A percentile compares a stretch with the other conserved stretches of the same genome.
These are phyloP conservation scores for Anhinga anhinga DNA, from an alignment of 2,113 vertebrate genomes.

Conservation along the genomic window DNA sequence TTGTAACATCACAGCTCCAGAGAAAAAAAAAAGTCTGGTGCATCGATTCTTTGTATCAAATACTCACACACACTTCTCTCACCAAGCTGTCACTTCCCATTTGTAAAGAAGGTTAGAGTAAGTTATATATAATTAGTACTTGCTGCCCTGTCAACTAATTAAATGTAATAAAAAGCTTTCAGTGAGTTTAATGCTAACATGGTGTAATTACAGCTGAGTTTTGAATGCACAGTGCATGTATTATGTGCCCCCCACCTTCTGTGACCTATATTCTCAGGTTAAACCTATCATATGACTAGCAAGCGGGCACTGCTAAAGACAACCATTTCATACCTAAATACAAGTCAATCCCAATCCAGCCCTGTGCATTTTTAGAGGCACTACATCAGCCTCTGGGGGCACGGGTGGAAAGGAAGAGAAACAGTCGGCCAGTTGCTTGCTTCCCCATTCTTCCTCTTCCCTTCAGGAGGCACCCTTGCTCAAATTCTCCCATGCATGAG, in stretches of 20 bases:
- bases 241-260: neutral
- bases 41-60: neutral
- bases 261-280: slow-evolving; percentile 18
- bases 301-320: neutral
- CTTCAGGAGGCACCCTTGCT: neutral
- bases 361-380: neutral
- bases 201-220: slow-evolving; percentile 62
- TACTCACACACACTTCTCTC: neutral
- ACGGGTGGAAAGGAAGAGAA: neutral
- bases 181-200: slow-evolving; percentile 57
- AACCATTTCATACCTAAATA: neutral
- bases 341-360: neutral
- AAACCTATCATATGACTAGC: neutral
- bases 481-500: neutral
- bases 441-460: neutral
- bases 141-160: slow-evolving; percentile 68
- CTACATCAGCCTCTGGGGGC: neutral
- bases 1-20: slow-evolving; percentile 25
- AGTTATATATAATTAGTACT: slow-evolving; percentile 69
- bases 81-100: slow-evolving; percentile 59
- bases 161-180: slow-evolving; percentile 65
- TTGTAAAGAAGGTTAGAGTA: slow-evolving; percentile 51
- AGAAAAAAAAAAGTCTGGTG: neutral
- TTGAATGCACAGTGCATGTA: slow-evolving; percentile 33
- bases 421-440: neutral